Evolutionary conservation across 2,888 invertebrate genomes (phyloP).

Genomic region (Nemoura dubitans): DNA sequence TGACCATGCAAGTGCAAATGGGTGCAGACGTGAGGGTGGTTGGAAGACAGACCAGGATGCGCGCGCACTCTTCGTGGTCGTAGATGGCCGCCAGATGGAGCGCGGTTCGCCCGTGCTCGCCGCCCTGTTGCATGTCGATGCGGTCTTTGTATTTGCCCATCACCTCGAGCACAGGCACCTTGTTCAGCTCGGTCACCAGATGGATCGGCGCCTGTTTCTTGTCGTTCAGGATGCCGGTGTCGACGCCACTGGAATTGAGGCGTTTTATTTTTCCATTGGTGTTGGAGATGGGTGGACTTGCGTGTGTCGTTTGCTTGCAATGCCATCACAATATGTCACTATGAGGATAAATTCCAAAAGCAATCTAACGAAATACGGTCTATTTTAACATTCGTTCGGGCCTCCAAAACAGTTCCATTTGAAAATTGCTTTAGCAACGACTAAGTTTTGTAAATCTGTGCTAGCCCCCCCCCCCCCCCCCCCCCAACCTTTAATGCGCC

Average conservation of each 20-base stretch:
- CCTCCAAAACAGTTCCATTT: no score
- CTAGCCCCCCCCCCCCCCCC: no score
- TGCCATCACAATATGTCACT: no score
- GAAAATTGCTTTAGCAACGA: no score
- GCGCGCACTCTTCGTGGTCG: constrained; percentile 83
- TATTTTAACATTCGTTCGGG: no score
- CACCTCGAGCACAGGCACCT: constrained; percentile 72
- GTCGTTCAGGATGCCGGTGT: constrained; percentile 75
- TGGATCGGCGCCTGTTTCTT: constrained; percentile 83
- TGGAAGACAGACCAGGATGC: constrained; percentile 72
- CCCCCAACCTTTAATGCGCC: no score
- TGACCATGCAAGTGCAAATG: constrained; percentile 24
- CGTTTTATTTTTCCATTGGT: background rate
- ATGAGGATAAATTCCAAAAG: no score
- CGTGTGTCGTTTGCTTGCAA: no score
- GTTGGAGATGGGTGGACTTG: no score
- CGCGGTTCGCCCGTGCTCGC: constrained; percentile 82
- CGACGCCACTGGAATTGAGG: constrained; percentile 68
- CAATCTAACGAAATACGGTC: no score
- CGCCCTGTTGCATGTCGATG: constrained; percentile 79
- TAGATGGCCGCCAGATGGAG: constrained; percentile 86
- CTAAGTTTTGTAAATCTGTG: no score
- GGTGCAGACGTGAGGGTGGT: background rate
- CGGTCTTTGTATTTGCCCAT: constrained; percentile 74
- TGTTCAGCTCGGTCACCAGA: constrained; percentile 80